Evolutionary conservation across 1,140 invertebrate species (phyloP), one percentile per base, ranked within the genome.

Genomic region (Spodoptera litura): DNA sequence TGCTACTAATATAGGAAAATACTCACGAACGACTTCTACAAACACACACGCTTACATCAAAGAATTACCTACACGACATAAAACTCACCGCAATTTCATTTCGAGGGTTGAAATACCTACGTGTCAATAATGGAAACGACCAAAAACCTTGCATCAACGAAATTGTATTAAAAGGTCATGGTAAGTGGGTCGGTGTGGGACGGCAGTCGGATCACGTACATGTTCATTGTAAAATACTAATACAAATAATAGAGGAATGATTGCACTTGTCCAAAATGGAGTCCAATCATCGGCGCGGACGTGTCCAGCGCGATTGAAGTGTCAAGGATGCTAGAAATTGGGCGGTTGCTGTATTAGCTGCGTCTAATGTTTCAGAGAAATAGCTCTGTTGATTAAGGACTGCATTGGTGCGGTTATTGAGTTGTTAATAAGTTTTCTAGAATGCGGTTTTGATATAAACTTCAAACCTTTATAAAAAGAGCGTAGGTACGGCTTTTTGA

Each of bases 221-320:
- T 79, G 78, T 77, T 80, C 80, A 84, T 85, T 88, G 83, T 87
- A 81, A 78, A 82, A 85, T 80, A 68, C 76, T 82, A 84, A 81
- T 81, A 83, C 78, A 83, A 86, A 89, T 81, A 83, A 85, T 85
- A 66, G 80, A 82, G 80, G 66, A 83, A 73, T 83, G 83, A 89
- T 85, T 84, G 81, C 74, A 74, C 78, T 56, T 74, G 81, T 62
- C 80, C 78, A 81, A 84, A 83, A 84, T 84, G 83, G 87, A 78
- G 38, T 61, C 73, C 79, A 87, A 87, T 87, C 86, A 83, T 80
- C 78, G 61, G 55, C 38, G 31, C 77, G 81, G 72, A 88, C 87
- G 87, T 88, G 87, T 79, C 52, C 70, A 20, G 27, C 61, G 66
- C 27, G 70, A 77, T 73, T 38, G 58, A 49, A 80, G 87, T 84